Base-by-base conservation (phyloP, 1,140 invertebrate genomes). In the Drosophila trapezifrons region DNA sequence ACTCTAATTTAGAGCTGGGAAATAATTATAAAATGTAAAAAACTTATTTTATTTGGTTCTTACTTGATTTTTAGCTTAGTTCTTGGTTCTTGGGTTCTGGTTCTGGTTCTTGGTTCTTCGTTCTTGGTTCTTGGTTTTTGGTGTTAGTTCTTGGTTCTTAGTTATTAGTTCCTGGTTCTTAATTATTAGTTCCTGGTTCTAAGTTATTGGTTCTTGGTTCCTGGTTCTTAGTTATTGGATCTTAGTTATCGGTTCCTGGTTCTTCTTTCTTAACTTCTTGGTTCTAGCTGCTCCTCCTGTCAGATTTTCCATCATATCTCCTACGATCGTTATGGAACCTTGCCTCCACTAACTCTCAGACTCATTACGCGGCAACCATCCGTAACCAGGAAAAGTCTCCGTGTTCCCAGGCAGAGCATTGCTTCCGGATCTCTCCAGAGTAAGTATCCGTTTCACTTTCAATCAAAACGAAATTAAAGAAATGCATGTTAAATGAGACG, bases 381-480 rank as follows among this genome's bases (percentile, higher is more conserved):
- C 69, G 35, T 47, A 37, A 71, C 67, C 40, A 32, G 42, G 52
- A 40, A 27, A n/a, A 18, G 25, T 13, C 32, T n/a, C 12, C 10
- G 2, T 2, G 9, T 57, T 57, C 52, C 22, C 29, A 64, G 15
- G 29, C 25, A 20, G 20, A 37, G 29, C 29, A 25, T 40, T 5
- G 55, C 40, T 47, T 71, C 64, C 67, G 65, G 32, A 62, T 27
- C 27, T 20, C 1, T 3, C 38, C 42, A 6, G 43, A 18, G 13
- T 38, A 74, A 66, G 72, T 67, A 76, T 77, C 64, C 76, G 62
- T 84, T 84, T 79, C 80, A 76, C 65, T 79, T 77, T 64, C 80
- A 84, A 84, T 84, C 76, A 76, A 84, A 84, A 83, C 56, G 60
- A 76, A 72, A 69, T 79, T 82, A 78, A 58, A 58, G 59, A 58